Conservation (phyloP, 1,140 invertebrate genomes). For the Odontomachus brunneus region DNA sequence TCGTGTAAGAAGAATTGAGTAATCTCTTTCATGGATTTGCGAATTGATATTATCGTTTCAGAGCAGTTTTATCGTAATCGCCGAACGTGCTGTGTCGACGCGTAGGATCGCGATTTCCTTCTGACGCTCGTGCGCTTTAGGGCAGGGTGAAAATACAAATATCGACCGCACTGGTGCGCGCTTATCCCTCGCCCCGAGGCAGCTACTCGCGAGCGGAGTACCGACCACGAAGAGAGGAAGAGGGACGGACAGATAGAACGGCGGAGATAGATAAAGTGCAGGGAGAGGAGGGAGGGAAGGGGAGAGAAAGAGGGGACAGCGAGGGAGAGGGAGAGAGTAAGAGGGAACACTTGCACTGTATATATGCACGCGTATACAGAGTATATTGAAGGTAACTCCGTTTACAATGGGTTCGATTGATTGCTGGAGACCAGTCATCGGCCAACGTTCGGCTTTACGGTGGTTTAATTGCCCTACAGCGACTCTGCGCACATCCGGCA, state of each 20-base stretch:
- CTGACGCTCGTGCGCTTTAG: not conserved
- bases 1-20: too few species aligned
- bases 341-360: slow-evolving; percentile 53
- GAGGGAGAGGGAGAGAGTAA: slow-evolving; percentile 46
- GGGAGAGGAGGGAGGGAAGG: not conserved
- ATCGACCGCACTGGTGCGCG: slow-evolving; percentile 41
- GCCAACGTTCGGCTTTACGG: slow-evolving; percentile 25
- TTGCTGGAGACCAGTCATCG: slow-evolving; percentile 42
- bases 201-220: slow-evolving; percentile 69
- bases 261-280: slow-evolving; percentile 24
- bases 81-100: too few species aligned
- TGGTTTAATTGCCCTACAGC: slow-evolving; percentile 29
- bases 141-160: not conserved
- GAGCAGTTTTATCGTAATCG: too few species aligned
- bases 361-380: slow-evolving; percentile 64
- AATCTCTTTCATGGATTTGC: too few species aligned
- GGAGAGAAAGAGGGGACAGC: slow-evolving; percentile 59
- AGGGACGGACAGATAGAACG: slow-evolving; percentile 52
- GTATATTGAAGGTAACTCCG: slow-evolving; percentile 72
- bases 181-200: slow-evolving; percentile 73
- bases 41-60: too few species aligned
- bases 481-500: slow-evolving; percentile 13
- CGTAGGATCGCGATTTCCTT: not conserved
- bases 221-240: slow-evolving; percentile 74
- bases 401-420: slow-evolving; percentile 59